A percentile compares a stretch with the other conserved stretches of the same genome.
Conservation (phyloP, 2,113 vertebrate species). For the Perccottus glenii region DNA sequence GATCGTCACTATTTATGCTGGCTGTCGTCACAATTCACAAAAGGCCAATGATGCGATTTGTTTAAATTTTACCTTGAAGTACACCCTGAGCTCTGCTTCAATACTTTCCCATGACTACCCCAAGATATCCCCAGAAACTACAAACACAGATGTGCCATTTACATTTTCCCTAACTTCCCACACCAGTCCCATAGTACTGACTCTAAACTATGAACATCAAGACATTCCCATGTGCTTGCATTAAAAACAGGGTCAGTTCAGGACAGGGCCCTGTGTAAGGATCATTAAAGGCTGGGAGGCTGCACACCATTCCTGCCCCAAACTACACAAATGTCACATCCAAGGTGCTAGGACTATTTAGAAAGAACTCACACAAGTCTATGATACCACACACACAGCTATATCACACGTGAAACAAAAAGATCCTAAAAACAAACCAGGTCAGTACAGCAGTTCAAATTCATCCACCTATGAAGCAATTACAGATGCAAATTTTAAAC, state of each 20-base stretch:
- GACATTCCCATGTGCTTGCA: slow-evolving; percentile 12
- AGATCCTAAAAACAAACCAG: slow-evolving; percentile 66
- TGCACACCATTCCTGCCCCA: neutral
- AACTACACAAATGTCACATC: slow-evolving; percentile 23
- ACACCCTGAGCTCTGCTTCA: slow-evolving; percentile 32
- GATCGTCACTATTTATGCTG: slow-evolving; percentile 21
- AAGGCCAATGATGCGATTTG: slow-evolving; percentile 37
- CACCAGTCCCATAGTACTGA: slow-evolving; percentile 28
- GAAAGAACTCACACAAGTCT: slow-evolving; percentile 38
- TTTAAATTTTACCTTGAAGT: slow-evolving; percentile 56
- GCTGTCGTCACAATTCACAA: slow-evolving; percentile 25
- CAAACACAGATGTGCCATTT: slow-evolving; percentile 74
- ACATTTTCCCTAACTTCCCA: slow-evolving; percentile 35
- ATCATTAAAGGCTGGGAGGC: slow-evolving; percentile 15
- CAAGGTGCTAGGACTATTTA: neutral
- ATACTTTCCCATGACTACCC: slow-evolving; percentile 37
- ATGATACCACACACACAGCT: slow-evolving; percentile 42
- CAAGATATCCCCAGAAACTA: slow-evolving; percentile 47
- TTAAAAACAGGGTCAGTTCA: slow-evolving; percentile 38
- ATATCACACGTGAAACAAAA: slow-evolving; percentile 42
- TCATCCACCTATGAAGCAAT: slow-evolving; percentile 74
- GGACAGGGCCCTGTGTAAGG: slow-evolving; percentile 29
- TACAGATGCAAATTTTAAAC: slow-evolving; percentile 9
- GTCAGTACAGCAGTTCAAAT: slow-evolving; percentile 81
- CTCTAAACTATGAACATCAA: slow-evolving; percentile 24